Base-by-base conservation (phyloP, 2,113 vertebrate species). In the Brachypteracias leptosomus region DNA sequence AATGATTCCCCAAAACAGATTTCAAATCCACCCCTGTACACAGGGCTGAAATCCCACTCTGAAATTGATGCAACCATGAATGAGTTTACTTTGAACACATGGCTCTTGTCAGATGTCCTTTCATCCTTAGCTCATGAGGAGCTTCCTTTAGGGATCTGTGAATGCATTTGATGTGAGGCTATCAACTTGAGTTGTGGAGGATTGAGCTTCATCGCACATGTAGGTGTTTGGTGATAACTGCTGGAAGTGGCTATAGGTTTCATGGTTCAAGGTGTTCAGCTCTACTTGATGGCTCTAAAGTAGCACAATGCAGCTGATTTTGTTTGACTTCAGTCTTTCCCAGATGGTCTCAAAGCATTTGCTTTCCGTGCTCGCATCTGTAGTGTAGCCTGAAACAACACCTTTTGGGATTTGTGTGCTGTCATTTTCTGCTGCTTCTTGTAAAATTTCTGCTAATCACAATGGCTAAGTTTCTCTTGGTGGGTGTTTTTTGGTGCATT, bases 311-410 rank as follows among this genome's bases (percentile, higher is more conserved):
- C 16, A 84, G 58, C 13, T 55, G 54, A 66, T 75, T 82, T 63
- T 79, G 18, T 93, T 76, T 89, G 19, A 63, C 36, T 95, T 55
- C 3, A 10, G 31, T 88, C 62, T 61, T 85, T 87, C 71, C 35
- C 18, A 11, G 33, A 20, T 68, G 36, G 29, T 91, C 77, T 95
- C 62, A 52, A 88, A 91, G 16, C 94, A 96, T 89, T 91, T 96
- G 94, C 62, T 95, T 62, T 87, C 61, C 36, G 13, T 88, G 70
- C 19, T 95, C 2, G 0, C 81, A 89, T 91, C 87, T 88, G 89
- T 70, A 82, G 55, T 0, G 0, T 19, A 89, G 62, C 36, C 63
- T 81, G 44, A 86, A 87, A 93, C 42, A 77, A 13, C 9, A 61
- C 8, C 61, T 76, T 87, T 24, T 58, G 91, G 93, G 91, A 89